A percentile compares a stretch with the other conserved stretches of the same genome.
Conservation (phyloP, 2,888 invertebrate species). For the Tinea trinotella region DNA sequence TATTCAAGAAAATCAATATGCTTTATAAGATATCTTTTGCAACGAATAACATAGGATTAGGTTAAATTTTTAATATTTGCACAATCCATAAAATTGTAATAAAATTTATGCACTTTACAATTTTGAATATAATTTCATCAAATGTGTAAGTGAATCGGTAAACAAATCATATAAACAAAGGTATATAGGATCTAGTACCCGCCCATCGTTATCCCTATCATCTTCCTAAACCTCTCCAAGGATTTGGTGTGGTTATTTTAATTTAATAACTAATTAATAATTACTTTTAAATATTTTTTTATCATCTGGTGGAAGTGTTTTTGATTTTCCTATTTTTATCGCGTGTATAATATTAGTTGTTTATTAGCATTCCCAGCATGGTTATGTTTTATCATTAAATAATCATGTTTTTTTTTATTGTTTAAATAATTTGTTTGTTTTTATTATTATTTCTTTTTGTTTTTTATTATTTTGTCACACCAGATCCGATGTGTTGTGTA, state of each 20-base stretch:
- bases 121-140: constrained; percentile 58
- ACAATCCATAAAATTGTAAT: constrained; percentile 46
- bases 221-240: constrained; percentile 68
- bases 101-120: constrained; percentile 60
- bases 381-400: constrained; percentile 53
- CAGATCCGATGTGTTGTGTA: constrained; percentile 82
- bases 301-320: constrained; percentile 70
- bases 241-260: constrained; percentile 72
- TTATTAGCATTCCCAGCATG: constrained; percentile 65
- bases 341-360: constrained; percentile 51
- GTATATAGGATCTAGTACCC: constrained; percentile 60
- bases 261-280: constrained; percentile 44
- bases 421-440: constrained; percentile 28
- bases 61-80: constrained; percentile 52
- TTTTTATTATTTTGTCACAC: constrained; percentile 61
- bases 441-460: constrained; percentile 30
- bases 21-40: constrained; percentile 48
- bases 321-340: constrained; percentile 70
- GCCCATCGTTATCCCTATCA: constrained; percentile 58
- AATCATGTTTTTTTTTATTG: constrained; percentile 29
- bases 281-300: constrained; percentile 44
- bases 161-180: constrained; percentile 50
- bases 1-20: constrained; percentile 15
- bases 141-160: constrained; percentile 50
- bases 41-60: constrained; percentile 39